phyloP scores from a whole-genome alignment of 2,113 vertebrate species.

The Seriola aureovittata region DNA sequence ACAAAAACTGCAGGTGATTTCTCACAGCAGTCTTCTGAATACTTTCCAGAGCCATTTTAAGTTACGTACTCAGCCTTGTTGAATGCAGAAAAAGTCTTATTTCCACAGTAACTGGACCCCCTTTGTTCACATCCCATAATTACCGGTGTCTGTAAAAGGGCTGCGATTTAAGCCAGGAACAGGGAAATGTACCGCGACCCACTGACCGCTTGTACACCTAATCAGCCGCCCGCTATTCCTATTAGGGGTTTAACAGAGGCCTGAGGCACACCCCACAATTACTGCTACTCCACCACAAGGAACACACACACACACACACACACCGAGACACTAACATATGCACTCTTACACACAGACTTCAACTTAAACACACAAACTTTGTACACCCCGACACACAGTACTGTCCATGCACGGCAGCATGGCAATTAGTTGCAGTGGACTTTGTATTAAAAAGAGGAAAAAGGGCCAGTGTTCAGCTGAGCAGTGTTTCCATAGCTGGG shows the following conservation, averaged over 20 bases:
- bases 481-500: constrained; percentile 51
- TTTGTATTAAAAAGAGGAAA: constrained; percentile 62
- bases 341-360: constrained; percentile 7
- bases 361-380: constrained; percentile 39
- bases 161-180: constrained; percentile 63
- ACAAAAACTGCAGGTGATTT: too few species aligned
- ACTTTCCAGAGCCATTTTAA: constrained; percentile 28
- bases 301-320: constrained; percentile 33
- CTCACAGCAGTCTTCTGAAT: constrained; percentile 21
- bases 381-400: constrained; percentile 22
- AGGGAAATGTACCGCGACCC: constrained; percentile 57
- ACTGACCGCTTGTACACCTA: constrained; percentile 70
- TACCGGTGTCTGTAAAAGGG: constrained; percentile 52
- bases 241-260: constrained; percentile 66
- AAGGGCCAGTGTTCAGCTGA: constrained; percentile 54
- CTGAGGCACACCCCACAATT: constrained; percentile 60
- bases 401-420: constrained; percentile 11
- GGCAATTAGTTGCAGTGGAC: constrained; percentile 61
- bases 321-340: background rate
- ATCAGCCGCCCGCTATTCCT: constrained; percentile 69
- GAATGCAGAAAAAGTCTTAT: constrained; percentile 47
- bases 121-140: constrained; percentile 73
- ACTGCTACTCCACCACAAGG: constrained; percentile 50
- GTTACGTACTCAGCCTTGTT: constrained; percentile 18
- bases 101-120: constrained; percentile 62